These are phyloP conservation scores for Microtus richardsoni DNA, from an alignment of 2,113 vertebrate species.

Conservation along the genomic window DNA sequence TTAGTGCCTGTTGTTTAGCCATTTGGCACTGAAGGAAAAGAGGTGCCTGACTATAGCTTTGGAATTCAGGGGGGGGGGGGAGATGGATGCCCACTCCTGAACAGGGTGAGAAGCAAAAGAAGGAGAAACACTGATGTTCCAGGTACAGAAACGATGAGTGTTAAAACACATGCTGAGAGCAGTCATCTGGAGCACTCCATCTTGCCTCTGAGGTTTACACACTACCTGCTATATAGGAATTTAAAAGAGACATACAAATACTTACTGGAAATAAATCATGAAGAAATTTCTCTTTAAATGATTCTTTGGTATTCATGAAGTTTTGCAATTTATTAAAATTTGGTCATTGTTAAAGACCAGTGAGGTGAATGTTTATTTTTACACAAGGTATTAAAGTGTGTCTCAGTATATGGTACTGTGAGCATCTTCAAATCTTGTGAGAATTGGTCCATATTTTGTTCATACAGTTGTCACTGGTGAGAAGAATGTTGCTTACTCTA, in stretches of 20 bases:
- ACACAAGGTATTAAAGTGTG: too few relatives aligned
- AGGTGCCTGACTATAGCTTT: neutral
- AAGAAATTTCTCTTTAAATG: neutral
- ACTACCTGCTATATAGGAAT: neutral
- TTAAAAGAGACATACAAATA: neutral
- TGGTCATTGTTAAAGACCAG: too few relatives aligned
- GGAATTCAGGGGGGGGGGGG: neutral
- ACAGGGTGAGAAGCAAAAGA: neutral
- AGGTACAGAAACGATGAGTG: neutral
- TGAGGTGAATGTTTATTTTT: neutral
- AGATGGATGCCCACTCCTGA: neutral
- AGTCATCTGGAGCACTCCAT: neutral
- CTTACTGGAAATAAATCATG: neutral
- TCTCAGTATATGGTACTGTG: neutral
- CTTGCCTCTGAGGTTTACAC: neutral
- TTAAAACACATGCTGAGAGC: neutral
- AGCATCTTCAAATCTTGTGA: neutral
- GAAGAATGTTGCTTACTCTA: neutral
- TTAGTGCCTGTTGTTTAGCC: constrained; percentile 4
- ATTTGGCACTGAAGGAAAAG: neutral
- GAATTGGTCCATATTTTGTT: neutral
- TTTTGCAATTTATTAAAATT: neutral
- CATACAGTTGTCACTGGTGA: too few relatives aligned
- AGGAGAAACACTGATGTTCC: neutral
- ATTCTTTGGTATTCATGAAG: neutral